Evolutionary conservation across 2,797 vertebrate species (phyloP).

Genomic region (Apodemus agrarius): DNA sequence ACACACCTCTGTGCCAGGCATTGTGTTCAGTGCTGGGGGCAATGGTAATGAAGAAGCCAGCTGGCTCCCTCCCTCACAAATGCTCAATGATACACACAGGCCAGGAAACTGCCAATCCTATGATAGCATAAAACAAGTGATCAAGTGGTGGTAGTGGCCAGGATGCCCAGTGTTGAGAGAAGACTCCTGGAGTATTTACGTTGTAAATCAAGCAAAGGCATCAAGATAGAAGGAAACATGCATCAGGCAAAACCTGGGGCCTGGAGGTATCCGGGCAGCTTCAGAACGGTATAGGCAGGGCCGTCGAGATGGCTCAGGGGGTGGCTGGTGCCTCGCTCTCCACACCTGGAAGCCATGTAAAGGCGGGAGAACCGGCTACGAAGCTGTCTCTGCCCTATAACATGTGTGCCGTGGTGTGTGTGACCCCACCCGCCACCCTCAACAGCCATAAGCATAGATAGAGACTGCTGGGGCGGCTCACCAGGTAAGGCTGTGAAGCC

Average conservation of each 20-base stretch:
- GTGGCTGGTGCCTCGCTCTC: background rate
- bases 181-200: background rate
- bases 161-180: background rate
- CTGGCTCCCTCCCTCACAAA: background rate
- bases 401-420: background rate
- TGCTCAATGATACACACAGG: background rate
- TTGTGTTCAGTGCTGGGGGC: background rate
- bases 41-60: background rate
- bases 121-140: background rate
- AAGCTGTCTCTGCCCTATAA: background rate
- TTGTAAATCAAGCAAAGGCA: background rate
- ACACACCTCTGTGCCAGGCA: background rate
- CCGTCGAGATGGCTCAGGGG: background rate
- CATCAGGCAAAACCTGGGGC: background rate
- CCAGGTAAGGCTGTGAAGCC: background rate
- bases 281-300: background rate
- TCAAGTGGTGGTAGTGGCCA: background rate
- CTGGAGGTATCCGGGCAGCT: background rate
- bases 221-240: background rate
- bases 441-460: background rate
- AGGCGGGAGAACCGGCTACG: background rate
- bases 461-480: background rate
- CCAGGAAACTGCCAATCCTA: background rate
- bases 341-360: background rate
- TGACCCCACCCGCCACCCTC: background rate